Evolutionary conservation across 2,888 invertebrate genomes (phyloP), one percentile per base, ranked within the genome.

Genomic region (Papilio elwesi): DNA sequence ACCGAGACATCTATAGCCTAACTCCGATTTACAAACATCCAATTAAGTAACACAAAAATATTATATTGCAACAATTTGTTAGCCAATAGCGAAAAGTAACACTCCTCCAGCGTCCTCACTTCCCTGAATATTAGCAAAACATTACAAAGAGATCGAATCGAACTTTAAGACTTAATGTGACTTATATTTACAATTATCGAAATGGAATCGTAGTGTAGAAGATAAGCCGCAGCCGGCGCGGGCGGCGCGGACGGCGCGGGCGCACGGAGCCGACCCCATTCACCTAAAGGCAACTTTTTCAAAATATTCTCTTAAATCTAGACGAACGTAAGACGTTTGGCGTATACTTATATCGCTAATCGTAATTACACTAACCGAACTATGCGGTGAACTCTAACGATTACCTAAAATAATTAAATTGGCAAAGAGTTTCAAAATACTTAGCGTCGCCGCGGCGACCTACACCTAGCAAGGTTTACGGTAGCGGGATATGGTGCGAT

Each of bases 401-500:
- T 92, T 90, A 91, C 90, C 93, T 93, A 93, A 80, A 89, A 90
- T 93, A 91, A 91, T 92, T 92, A 93, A 93, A 93, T 93, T 93
- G 93, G 93, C 93, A 93, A 93, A 93, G 93, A 93, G 92, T 93
- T 93, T 92, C 90, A 87, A 93, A 93, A 92, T 92, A 93, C 92
- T 93, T 92, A 92, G 88, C 89, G 91, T 91, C 93, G 92, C 90
- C 82, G 84, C 82, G 77, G 90, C 92, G 92, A 91, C 91, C 90
- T 91, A 91, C 88, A 87, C 89, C 91, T 91, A 91, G 88, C 87
- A 87, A 89, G 91, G 90, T 91, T 90, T 88, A 90, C 89, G 87
- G 95, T 95, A 95, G 95, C 95, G 94, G 95, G 96, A 96, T 96
- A 96, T 96, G 96, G 95, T 96, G 55, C 63, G 67, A 68, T 72